These are phyloP conservation scores for Bovichtus variegatus DNA, from an alignment of 2,797 vertebrate genomes.

Conservation along the genomic window DNA sequence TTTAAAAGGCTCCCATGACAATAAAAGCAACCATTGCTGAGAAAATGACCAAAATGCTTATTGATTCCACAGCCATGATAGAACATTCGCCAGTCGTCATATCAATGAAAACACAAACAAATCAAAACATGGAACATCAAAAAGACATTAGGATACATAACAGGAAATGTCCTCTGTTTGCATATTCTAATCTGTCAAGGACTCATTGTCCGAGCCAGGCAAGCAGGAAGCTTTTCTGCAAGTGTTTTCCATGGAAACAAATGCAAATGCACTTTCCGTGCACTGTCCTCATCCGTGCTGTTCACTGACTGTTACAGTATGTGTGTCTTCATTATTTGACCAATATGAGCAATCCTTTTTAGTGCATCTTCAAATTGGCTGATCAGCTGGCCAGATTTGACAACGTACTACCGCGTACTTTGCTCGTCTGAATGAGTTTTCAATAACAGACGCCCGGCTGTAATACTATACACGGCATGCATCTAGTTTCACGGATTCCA, in stretches of 20 bases:
- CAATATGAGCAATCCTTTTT: background rate
- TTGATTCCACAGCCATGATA: background rate
- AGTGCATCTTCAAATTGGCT: background rate
- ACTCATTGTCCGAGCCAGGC: background rate
- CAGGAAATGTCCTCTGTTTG: background rate
- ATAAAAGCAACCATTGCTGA: background rate
- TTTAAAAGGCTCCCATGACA: background rate
- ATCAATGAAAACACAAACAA: conserved; percentile 2
- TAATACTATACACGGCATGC: background rate
- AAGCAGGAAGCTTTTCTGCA: background rate
- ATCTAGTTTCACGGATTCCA: background rate
- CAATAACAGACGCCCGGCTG: background rate
- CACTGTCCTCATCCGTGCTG: background rate
- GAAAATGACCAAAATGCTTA: conserved; percentile 5
- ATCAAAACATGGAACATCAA: background rate
- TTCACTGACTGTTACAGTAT: background rate
- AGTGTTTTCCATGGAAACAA: conserved; percentile 8
- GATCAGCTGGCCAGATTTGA: background rate
- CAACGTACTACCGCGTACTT: background rate
- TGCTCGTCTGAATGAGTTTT: background rate
- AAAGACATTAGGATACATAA: background rate
- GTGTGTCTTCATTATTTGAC: background rate
- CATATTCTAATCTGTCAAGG: background rate
- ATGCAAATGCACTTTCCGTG: background rate
- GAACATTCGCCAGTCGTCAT: background rate